Percentiles rank a stretch among this genome's conserved stretches.
phyloP scores from a whole-genome alignment of 2,888 invertebrate genomes.

The Ischnus inquisitorius region DNA sequence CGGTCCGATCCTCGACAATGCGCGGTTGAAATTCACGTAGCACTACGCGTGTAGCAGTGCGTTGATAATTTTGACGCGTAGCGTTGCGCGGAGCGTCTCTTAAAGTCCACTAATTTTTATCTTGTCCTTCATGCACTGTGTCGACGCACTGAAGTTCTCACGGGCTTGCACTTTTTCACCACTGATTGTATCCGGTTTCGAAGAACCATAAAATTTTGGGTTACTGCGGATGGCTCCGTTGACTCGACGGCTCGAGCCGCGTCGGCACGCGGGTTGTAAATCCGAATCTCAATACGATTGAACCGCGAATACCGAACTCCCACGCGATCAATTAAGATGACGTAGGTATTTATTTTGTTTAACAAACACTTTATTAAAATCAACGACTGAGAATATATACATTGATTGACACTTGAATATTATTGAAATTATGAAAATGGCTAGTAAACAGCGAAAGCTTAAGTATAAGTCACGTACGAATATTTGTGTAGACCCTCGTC shows the following conservation, averaged over 20 bases:
- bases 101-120: background rate
- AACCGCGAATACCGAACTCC: background rate
- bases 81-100: slow-evolving; percentile 9
- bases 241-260: slow-evolving; percentile 13
- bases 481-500: background rate
- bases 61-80: background rate
- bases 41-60: background rate
- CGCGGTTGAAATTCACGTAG: background rate
- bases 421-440: background rate
- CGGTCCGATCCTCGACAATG: slow-evolving; percentile 16
- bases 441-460: background rate
- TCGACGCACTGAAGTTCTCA: background rate
- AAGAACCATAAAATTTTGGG: slow-evolving; percentile 22
- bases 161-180: background rate
- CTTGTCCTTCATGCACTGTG: too few species aligned
- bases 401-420: background rate
- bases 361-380: background rate
- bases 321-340: background rate
- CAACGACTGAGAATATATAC: too few species aligned
- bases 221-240: slow-evolving; percentile 3
- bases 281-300: slow-evolving; percentile 5
- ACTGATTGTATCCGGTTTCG: slow-evolving; percentile 14
- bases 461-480: background rate
- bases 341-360: background rate
- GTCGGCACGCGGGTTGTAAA: slow-evolving; percentile 1